These are phyloP conservation scores for Brachyistius frenatus DNA, from an alignment of 2,113 vertebrate species.

Conservation along the genomic window DNA sequence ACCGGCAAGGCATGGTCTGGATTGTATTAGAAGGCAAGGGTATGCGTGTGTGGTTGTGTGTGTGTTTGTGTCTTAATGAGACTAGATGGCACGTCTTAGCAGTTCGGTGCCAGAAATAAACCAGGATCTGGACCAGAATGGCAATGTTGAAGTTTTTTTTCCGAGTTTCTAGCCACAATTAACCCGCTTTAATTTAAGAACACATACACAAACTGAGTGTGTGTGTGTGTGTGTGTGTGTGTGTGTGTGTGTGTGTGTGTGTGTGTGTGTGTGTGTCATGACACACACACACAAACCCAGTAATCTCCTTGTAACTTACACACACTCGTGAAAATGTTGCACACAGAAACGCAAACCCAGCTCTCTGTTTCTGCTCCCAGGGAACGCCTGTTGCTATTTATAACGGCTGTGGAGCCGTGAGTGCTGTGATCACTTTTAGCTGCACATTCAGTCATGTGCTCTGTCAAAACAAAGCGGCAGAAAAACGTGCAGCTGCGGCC, in stretches of 20 bases:
- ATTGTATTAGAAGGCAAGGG: conserved; percentile 65
- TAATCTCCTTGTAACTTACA: conserved; percentile 27
- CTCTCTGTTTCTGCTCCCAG: conserved; percentile 15
- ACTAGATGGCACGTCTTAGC: conserved; percentile 37
- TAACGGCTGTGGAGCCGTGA: conserved; percentile 13
- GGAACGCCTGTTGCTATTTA: conserved; percentile 65
- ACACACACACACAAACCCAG: conserved; percentile 19
- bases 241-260: background rate
- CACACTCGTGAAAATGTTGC: conserved; percentile 23
- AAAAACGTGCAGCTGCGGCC: conserved; percentile 40
- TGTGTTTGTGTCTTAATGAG: conserved; percentile 42
- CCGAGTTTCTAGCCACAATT: conserved; percentile 45
- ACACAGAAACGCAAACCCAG: conserved; percentile 25
- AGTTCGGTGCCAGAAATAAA: conserved; percentile 67
- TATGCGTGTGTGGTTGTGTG: conserved; percentile 27
- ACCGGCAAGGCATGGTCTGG: conserved; percentile 48
- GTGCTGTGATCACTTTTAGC: background rate
- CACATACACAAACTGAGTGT: background rate
- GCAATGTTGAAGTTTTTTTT: conserved; percentile 54
- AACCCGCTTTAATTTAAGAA: conserved; percentile 30
- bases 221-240: background rate
- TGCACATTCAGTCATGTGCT: conserved; percentile 47
- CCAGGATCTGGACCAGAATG: conserved; percentile 58
- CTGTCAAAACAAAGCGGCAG: conserved; percentile 55
- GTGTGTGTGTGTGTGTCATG: background rate